phyloP scores from a whole-genome alignment of 2,888 invertebrate species.

The Gisinianus flammeolus region DNA sequence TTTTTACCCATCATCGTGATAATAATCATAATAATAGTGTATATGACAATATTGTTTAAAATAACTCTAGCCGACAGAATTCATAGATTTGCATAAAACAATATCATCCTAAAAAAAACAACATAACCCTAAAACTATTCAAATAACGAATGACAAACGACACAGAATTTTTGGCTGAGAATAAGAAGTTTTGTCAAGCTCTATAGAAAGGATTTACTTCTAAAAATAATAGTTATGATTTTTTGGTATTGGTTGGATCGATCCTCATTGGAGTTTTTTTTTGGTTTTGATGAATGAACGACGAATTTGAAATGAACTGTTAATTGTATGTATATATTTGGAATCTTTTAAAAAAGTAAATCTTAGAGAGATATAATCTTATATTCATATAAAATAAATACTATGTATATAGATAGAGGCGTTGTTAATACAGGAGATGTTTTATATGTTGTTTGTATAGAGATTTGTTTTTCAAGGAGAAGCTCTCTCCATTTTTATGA shows the following conservation, averaged over 20 bases:
- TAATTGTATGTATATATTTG: too few relatives aligned
- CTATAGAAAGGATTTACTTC: neutral
- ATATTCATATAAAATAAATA: too few relatives aligned
- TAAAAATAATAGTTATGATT: neutral
- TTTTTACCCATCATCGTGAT: neutral
- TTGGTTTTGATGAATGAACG: conserved; percentile 9
- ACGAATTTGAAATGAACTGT: conserved; percentile 17
- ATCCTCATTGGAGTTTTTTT: too few relatives aligned
- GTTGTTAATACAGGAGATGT: conserved; percentile 1
- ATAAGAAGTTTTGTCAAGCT: neutral
- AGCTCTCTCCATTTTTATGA: neutral
- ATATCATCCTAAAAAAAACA: neutral
- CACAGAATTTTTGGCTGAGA: too few relatives aligned
- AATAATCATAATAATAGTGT: neutral
- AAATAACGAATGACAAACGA: neutral
- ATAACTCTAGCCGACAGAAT: too few relatives aligned
- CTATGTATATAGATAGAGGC: too few relatives aligned
- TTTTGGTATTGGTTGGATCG: too few relatives aligned
- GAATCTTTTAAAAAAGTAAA: too few relatives aligned
- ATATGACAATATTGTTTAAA: conserved; percentile 3
- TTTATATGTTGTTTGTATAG: neutral
- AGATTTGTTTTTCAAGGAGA: neutral
- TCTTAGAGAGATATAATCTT: too few relatives aligned
- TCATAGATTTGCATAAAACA: too few relatives aligned
- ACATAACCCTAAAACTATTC: conserved; percentile 1